A percentile compares a stretch with the other conserved stretches of the same genome.
These are phyloP conservation scores for Netelia virgata DNA, from an alignment of 2,888 invertebrate genomes.

Conservation along the genomic window DNA sequence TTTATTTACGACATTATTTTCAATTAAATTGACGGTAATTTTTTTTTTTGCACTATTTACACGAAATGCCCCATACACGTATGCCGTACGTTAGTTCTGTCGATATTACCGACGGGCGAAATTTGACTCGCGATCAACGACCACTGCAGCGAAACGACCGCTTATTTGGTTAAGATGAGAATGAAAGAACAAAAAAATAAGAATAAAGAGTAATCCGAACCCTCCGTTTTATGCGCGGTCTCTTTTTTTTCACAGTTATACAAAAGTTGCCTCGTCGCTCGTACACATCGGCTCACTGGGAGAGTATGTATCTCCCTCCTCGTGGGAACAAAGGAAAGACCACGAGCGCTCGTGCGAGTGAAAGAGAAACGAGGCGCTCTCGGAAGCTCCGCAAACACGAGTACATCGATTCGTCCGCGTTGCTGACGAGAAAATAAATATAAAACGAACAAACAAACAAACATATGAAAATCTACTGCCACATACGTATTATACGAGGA, in stretches of 20 bases:
- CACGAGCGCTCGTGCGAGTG: slow-evolving; percentile 61
- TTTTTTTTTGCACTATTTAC: too few species aligned
- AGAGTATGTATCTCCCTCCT: slow-evolving; percentile 16
- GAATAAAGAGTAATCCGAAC: background rate
- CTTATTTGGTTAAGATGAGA: too few species aligned
- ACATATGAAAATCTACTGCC: slow-evolving; percentile 10
- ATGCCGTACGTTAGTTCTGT: too few species aligned
- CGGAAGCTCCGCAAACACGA: slow-evolving; percentile 37
- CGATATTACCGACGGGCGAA: too few species aligned
- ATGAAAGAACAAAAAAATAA: slow-evolving; percentile 39
- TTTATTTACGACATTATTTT: too few species aligned
- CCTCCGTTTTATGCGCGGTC: background rate
- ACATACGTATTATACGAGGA: slow-evolving; percentile 11
- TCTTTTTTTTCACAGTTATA: slow-evolving; percentile 18
- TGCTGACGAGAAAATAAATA: slow-evolving; percentile 10
- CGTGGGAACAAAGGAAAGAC: slow-evolving; percentile 68
- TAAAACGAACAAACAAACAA: slow-evolving; percentile 13
- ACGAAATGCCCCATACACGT: too few species aligned
- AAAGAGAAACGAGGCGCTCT: slow-evolving; percentile 67
- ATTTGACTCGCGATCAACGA: too few species aligned
- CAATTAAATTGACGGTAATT: too few species aligned
- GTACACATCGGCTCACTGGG: background rate
- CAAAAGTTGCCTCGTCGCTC: slow-evolving; percentile 23
- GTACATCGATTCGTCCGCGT: slow-evolving; percentile 35
- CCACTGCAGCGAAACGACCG: too few species aligned